Base-by-base conservation (phyloP, 2,888 invertebrate species). In the Fragum whitleyi region DNA sequence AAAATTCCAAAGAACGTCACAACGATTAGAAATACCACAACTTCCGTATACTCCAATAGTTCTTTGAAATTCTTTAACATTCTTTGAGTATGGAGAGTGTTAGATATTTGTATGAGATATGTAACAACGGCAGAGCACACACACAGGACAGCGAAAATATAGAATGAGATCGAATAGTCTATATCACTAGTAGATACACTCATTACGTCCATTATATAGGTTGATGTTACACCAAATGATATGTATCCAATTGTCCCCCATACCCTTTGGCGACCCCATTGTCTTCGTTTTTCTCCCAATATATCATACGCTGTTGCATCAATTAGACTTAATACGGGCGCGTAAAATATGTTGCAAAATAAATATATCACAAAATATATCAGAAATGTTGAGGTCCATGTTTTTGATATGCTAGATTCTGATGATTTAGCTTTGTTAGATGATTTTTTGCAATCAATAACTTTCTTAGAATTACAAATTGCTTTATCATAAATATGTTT, bases 241-340 rank as follows among this genome's bases (percentile, higher is more conserved):
- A 94, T 57, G 94, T 98, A 98, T 14, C 97, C 98, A 1, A 98
- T 95, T 0, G 98, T 96, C 0, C 98, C 98, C 96, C 97, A 98
- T 80, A 97, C 94, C 57, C 97, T 95, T 93, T 98, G 98, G 87
- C 96, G 96, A 0, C 98, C 98, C 93, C 97, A 98, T 32, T 96
- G 95, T 67, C 72, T 26, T 19, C 59, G 36, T 19, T 67, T 29
- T 11, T 96, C 96, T 93, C 97, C 97, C 86, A 97, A 97, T 96
- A 97, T 96, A 11, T 96, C 96, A 81, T 97, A 94, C 0, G 97
- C 97, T 83, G 97, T 97, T 0, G 97, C 97, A 94, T 98, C 97
- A 96, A 97, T 96, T 75, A 97, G 96, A 14, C 97, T 97, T 0
- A 97, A 97, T 19, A 97, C 96, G 32, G 97, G 97, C 9, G 96